phyloP scores from a whole-genome alignment of 1,140 invertebrate species.

The Lasaia peninsularis region DNA sequence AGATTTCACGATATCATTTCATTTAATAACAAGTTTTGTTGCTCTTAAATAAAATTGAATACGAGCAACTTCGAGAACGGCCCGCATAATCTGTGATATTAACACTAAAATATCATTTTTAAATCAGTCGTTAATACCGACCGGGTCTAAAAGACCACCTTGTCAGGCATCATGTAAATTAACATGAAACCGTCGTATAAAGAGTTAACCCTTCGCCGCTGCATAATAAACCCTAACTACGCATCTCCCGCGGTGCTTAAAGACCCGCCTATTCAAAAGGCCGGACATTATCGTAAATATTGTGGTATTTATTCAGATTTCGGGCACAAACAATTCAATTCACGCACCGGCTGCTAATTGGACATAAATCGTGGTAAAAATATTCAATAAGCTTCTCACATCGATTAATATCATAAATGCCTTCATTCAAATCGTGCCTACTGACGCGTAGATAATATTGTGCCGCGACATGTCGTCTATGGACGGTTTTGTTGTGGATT shows the following conservation, averaged over 20 bases:
- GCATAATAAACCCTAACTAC: conserved; percentile 51
- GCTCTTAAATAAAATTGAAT: conserved; percentile 4
- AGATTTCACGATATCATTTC: background rate
- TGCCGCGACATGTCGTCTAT: conserved; percentile 46
- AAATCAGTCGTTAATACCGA: conserved; percentile 30
- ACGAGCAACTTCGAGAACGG: background rate
- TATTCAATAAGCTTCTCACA: conserved; percentile 69
- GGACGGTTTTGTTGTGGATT: conserved; percentile 37
- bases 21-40: conserved; percentile 9
- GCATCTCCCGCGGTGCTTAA: conserved; percentile 52
- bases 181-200: conserved; percentile 71
- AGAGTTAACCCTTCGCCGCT: conserved; percentile 63
- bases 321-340: conserved; percentile 73
- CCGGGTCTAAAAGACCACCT: conserved; percentile 50
- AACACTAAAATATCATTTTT: conserved; percentile 70
- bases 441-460: conserved; percentile 55
- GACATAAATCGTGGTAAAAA: conserved; percentile 71
- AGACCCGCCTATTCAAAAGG: conserved; percentile 57
- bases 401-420: conserved; percentile 70
- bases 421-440: conserved; percentile 62
- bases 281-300: conserved; percentile 73
- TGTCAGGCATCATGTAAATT: conserved; percentile 66
- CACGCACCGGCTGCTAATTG: conserved; percentile 70
- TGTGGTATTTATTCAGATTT: conserved; percentile 72
- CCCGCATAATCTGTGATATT: conserved; percentile 29